Conservation (phyloP, 2,113 vertebrate genomes). For the Phyllopteryx taeniolatus region DNA sequence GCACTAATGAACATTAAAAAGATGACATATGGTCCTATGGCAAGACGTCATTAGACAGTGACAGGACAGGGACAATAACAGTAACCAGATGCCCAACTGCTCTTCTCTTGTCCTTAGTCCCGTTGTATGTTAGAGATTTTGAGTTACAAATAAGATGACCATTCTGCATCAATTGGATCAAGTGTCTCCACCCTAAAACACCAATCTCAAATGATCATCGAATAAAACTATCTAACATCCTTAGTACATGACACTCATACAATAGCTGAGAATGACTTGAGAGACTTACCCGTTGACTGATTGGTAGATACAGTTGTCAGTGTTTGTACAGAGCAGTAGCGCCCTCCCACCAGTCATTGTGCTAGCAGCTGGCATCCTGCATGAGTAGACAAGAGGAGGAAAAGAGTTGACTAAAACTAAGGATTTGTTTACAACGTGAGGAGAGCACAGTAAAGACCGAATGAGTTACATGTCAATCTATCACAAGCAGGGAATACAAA, state of each 20-base stretch:
- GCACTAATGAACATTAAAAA: constrained; percentile 34
- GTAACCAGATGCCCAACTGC: constrained; percentile 49
- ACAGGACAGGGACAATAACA: constrained; percentile 35
- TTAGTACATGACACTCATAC: neutral
- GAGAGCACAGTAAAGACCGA: neutral
- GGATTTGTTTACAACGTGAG: neutral
- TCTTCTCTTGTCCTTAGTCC: constrained; percentile 25
- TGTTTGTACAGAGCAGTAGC: constrained; percentile 79
- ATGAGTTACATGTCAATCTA: constrained; percentile 1
- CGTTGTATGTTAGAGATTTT: neutral
- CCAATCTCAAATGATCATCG: neutral
- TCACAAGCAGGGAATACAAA: neutral
- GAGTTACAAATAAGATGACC: neutral
- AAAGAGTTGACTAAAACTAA: neutral
- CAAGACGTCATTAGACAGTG: constrained; percentile 26
- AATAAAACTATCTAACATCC: neutral
- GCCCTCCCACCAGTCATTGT: constrained; percentile 83
- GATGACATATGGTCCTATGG: constrained; percentile 37
- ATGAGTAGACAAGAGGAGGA: constrained; percentile 50
- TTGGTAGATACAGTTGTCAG: constrained; percentile 78
- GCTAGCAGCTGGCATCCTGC: constrained; percentile 82
- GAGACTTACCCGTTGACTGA: constrained; percentile 76
- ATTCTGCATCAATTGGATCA: neutral
- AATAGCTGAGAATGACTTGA: neutral
- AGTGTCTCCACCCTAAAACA: neutral